Conservation (phyloP, 2,888 invertebrate species). For the Cataglyphis altisquamis region DNA sequence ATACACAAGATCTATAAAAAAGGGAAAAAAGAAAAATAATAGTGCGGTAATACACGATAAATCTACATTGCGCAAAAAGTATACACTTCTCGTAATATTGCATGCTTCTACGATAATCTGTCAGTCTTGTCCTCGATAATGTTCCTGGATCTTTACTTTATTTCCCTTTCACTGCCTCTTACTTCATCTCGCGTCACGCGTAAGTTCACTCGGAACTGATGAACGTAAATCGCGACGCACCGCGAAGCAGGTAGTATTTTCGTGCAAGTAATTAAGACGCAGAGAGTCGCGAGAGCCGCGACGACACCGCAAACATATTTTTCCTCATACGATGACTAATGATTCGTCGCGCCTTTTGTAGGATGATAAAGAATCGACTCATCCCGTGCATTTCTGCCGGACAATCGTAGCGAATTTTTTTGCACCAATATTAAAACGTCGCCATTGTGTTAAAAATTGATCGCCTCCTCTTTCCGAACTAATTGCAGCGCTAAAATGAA, state of each 20-base stretch:
- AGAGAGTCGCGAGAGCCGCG: not conserved
- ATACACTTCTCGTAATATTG: conserved; percentile 11
- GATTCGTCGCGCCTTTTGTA: conserved; percentile 35
- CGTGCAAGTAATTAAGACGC: conserved; percentile 37
- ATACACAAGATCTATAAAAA: not conserved
- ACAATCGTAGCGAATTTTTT: conserved; percentile 25
- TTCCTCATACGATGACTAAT: conserved; percentile 27
- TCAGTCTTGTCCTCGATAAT: conserved; percentile 45
- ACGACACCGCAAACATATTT: conserved; percentile 26
- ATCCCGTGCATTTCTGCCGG: not conserved
- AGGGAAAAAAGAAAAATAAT: not conserved
- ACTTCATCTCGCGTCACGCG: conserved; percentile 31
- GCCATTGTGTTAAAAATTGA: not conserved
- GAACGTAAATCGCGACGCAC: conserved; percentile 33
- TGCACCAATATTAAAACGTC: not conserved
- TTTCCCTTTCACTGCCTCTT: conserved; percentile 49
- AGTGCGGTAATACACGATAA: not conserved
- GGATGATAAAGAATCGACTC: conserved; percentile 10
- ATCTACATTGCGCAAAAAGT: conserved; percentile 1
- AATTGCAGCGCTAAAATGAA: conserved; percentile 35
- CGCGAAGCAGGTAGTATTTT: conserved; percentile 32
- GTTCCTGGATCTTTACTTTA: conserved; percentile 37
- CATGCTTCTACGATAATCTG: conserved; percentile 35
- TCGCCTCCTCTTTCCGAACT: conserved; percentile 27
- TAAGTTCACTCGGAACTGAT: conserved; percentile 26